Base-by-base conservation (phyloP, 1,140 invertebrate genomes). In the Macrostomum lignano region DNA sequence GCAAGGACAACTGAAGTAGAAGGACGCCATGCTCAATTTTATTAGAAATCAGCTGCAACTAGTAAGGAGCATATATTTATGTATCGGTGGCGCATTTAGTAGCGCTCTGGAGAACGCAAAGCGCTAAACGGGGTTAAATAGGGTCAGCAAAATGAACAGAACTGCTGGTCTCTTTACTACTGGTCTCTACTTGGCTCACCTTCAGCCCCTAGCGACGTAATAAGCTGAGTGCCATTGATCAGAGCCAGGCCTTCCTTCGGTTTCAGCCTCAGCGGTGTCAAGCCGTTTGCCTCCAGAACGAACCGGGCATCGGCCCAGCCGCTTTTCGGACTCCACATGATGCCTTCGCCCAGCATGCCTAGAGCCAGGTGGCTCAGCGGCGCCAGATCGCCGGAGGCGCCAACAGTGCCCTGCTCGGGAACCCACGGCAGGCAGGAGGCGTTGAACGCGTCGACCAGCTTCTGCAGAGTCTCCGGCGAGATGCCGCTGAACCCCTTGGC, bases 141-240 rank as follows among this genome's bases (percentile, higher is more conserved):
- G n/a, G n/a, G n/a, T n/a, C n/a, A n/a, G n/a, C n/a, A n/a, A n/a
- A n/a, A n/a, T n/a, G n/a, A n/a, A n/a, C n/a, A n/a, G n/a, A n/a
- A n/a, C n/a, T n/a, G n/a, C n/a, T n/a, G n/a, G n/a, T n/a, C n/a
- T n/a, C n/a, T n/a, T n/a, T n/a, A n/a, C n/a, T n/a, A n/a, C n/a
- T n/a, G n/a, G 56, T 58, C 21, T 56, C 55, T 0, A 69, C 66
- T 40, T 70, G 51, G 31, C 24, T 36, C 46, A 65, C 63, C 61
- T 55, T 71, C 67, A 10, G 67, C 65, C 20, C 70, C 71, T 22
- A 73, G 49, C 13, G 69, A 64, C 17, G 69, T 67, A 25, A 73
- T 72, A 26, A 74, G 53, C 47, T 73, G 71, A 10, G 71, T 73
- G 33, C 71, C 71, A 50, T 73, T 73, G 40, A 74, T 70, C 32